These are phyloP conservation scores for Morone chrysops DNA, from an alignment of 2,113 vertebrate genomes.

Conservation along the genomic window DNA sequence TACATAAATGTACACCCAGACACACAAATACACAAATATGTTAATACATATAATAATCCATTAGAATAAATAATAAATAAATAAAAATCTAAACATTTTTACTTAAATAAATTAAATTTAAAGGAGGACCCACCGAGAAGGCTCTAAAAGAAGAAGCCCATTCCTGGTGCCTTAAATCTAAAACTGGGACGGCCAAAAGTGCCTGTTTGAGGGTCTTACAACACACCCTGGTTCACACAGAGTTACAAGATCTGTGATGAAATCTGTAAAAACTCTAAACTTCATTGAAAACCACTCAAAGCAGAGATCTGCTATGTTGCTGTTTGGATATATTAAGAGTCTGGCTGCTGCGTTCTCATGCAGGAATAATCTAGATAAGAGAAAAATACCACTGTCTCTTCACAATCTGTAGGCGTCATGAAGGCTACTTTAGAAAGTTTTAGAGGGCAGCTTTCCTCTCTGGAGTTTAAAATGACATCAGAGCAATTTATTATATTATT, in stretches of 20 bases:
- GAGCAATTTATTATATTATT: background rate
- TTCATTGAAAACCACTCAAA: background rate
- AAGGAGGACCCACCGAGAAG: background rate
- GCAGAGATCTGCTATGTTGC: background rate
- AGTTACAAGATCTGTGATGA: background rate
- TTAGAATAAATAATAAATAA: background rate
- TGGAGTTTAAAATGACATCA: background rate
- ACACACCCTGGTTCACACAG: background rate
- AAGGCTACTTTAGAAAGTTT: background rate
- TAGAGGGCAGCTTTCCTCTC: background rate
- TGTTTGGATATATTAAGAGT: background rate
- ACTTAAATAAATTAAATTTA: background rate
- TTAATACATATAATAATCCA: background rate
- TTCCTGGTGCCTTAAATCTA: background rate
- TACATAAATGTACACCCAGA: background rate
- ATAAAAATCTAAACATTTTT: background rate
- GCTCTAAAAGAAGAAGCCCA: background rate
- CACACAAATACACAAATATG: background rate
- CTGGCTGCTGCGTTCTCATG: background rate
- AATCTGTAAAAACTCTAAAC: slow-evolving; percentile 1
- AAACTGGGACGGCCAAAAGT: background rate
- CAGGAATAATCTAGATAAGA: background rate
- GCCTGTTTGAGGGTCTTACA: background rate
- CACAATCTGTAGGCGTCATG: background rate
- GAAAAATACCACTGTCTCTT: background rate